Conservation (phyloP, 2,888 invertebrate species). For the Pseudococcus longispinus region DNA sequence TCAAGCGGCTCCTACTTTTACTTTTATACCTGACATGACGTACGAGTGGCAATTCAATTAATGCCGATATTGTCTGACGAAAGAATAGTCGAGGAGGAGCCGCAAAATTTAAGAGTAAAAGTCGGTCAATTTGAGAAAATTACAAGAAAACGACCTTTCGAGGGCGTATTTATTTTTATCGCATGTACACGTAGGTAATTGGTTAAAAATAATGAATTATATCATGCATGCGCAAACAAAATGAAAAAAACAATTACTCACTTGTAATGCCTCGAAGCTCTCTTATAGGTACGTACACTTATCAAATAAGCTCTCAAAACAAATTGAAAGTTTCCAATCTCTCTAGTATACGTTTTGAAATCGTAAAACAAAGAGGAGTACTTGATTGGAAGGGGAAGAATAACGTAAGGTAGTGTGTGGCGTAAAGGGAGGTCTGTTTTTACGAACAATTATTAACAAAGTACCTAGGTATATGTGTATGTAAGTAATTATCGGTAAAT, state of each 20-base stretch:
- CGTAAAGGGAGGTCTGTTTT: background rate
- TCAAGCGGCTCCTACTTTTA: background rate
- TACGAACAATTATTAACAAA: background rate
- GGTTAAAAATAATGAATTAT: background rate
- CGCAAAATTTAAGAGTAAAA: no score
- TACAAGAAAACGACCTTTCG: no score
- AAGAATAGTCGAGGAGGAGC: no score
- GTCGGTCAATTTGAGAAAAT: no score
- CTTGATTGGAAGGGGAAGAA: background rate
- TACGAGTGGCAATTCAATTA: no score
- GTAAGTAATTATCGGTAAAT: slow-evolving; percentile 24
- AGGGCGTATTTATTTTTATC: no score
- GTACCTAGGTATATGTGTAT: background rate
- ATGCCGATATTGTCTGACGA: background rate
- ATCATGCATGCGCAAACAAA: background rate
- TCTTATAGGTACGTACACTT: background rate
- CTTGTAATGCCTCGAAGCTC: background rate
- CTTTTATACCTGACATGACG: background rate
- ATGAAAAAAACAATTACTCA: background rate
- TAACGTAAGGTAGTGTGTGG: background rate
- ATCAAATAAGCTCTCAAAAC: background rate
- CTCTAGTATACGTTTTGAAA: background rate
- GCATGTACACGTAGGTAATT: background rate
- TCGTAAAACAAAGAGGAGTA: background rate
- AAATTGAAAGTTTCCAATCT: background rate